phyloP scores from a whole-genome alignment of 64 coral and sea anemone genomes.

The Pocillopora damicornis region DNA sequence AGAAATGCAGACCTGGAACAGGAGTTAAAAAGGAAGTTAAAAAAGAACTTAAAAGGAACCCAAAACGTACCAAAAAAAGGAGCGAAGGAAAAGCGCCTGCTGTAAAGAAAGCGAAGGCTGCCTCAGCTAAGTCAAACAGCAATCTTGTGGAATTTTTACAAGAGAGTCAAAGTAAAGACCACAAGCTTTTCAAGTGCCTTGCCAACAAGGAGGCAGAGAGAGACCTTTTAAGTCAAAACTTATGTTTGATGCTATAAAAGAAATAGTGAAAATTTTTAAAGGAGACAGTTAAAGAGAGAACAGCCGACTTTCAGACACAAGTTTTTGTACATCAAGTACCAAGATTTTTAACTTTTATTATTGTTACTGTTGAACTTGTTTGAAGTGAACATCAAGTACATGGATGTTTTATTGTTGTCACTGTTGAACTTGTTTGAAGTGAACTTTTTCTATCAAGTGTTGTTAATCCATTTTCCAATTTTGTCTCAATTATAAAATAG shows the following conservation, averaged over 20 bases:
- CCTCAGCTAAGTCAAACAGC: background rate
- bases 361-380: background rate
- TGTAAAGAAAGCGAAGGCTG: constrained; percentile 45
- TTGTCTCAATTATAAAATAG: too few species aligned
- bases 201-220: constrained; percentile 30
- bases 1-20: constrained; percentile 36
- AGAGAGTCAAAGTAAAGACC: constrained; percentile 44
- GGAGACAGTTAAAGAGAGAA: background rate
- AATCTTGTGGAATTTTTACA: constrained; percentile 45
- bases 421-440: too few species aligned
- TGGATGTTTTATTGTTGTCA: too few species aligned
- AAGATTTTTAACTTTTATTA: background rate
- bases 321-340: constrained; percentile 24
- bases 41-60: constrained; percentile 14
- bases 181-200: constrained; percentile 45
- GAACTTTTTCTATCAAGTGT: too few species aligned
- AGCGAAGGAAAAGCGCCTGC: constrained; percentile 39
- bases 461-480: too few species aligned
- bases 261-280: constrained; percentile 18
- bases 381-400: too few species aligned
- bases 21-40: constrained; percentile 43
- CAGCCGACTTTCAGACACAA: constrained; percentile 10
- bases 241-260: constrained; percentile 46
- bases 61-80: constrained; percentile 15
- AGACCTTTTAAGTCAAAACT: constrained; percentile 55